Evolutionary conservation across 2,888 invertebrate species (phyloP), one percentile per base, ranked within the genome.

Genomic region (Sminthurides aquaticus): DNA sequence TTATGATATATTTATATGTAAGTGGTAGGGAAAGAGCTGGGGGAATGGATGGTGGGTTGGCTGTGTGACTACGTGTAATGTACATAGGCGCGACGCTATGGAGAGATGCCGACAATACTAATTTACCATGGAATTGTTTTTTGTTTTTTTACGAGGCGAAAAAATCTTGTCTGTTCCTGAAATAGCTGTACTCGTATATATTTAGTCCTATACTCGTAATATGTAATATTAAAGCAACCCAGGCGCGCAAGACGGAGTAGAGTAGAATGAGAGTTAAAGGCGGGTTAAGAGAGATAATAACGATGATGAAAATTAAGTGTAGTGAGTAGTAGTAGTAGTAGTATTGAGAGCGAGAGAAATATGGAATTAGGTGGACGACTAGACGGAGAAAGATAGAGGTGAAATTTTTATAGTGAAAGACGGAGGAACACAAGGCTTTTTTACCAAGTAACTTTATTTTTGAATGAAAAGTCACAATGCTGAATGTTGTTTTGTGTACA

Each of bases 141-240:
- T 58, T 29, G n/a, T n/a, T 58, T 58, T 34, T 58, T 34, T 43
- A 22, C 25, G 52, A 49, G 28, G 26, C 27, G 24, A 43, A 60
- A 60, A 60, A 64, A 64, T 58, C 64, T 64, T 60, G 58, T 57
- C 64, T 64, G 64, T 64, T 64, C 64, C 64, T 64, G 48, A 34
- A 34, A 34, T 34, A 34, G 43, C 15, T 34, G 43, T 34, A 34
- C 43, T 11, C 43, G 43, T 34, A 34, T 15, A 34, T 34, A 34
- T 15, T 34, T 34, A 15, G 43, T 34, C 43, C 43, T 34, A 34
- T 34, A 34, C 43, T 11, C 43, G 43, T 34, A 34, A 15, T 5
- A 15, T 34, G 15, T 5, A 34, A 34, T 34, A 11, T 11, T 5
- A 11, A 15, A 34, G 8, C 8, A 15, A 15, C 43, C 15, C 8